These are phyloP conservation scores for Graptemys geographica DNA, from an alignment of 2,797 vertebrate species.

Conservation along the genomic window DNA sequence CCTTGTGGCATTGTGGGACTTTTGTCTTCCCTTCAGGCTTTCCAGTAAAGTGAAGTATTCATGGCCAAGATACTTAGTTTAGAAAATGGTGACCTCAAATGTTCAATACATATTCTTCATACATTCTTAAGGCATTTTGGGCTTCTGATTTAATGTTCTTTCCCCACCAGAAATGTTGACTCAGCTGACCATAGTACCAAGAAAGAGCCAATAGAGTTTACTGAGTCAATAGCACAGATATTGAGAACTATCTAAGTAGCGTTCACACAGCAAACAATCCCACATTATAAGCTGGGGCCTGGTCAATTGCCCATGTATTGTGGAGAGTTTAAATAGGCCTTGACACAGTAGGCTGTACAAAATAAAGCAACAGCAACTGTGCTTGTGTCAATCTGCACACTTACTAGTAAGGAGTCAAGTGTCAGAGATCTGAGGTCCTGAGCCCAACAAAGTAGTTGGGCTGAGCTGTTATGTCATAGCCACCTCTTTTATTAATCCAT, in stretches of 20 bases:
- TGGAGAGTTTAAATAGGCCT: background rate
- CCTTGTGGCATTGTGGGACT: background rate
- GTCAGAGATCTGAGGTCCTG: background rate
- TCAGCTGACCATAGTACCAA: background rate
- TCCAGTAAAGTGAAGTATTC: background rate
- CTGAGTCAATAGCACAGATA: background rate
- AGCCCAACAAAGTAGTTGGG: background rate
- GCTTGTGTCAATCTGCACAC: background rate
- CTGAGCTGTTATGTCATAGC: background rate
- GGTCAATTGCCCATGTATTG: background rate
- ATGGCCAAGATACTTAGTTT: conserved; percentile 3
- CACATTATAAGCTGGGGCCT: background rate
- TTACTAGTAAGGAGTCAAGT: background rate
- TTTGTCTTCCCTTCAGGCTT: background rate
- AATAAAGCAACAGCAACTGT: background rate
- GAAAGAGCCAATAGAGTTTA: background rate
- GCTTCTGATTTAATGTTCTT: background rate
- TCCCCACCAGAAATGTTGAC: background rate
- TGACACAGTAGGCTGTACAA: background rate
- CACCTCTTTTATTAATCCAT: background rate
- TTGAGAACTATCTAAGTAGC: conserved; percentile 10
- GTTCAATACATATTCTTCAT: background rate
- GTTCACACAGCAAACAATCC: background rate
- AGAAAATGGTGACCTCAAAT: background rate
- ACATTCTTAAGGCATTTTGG: background rate